A percentile compares a stretch with the other conserved stretches of the same genome.
phyloP scores from a whole-genome alignment of 1,140 invertebrate genomes.

The Rhynchophorus ferrugineus region DNA sequence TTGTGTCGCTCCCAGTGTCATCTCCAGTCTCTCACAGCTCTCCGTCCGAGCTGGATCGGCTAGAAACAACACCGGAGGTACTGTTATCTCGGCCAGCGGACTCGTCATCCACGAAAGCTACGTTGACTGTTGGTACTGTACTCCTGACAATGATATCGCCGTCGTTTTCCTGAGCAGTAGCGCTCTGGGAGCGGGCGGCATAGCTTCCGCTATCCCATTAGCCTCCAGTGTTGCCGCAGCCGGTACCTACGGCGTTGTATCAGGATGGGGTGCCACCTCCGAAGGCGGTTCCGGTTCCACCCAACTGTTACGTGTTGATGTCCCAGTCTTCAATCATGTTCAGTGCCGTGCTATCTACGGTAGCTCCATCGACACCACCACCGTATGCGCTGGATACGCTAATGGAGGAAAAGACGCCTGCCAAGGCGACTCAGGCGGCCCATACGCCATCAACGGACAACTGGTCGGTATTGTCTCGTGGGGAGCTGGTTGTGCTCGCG shows the following conservation, averaged over 20 bases:
- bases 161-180: conserved; percentile 30
- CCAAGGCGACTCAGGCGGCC: conserved; percentile 60
- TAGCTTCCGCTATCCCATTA: background rate
- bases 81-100: conserved; percentile 35
- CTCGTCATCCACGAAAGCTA: conserved; percentile 39
- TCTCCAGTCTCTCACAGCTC: conserved; percentile 7
- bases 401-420: conserved; percentile 49
- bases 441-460: conserved; percentile 40
- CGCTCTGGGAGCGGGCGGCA: background rate
- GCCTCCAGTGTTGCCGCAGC: background rate
- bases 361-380: conserved; percentile 36
- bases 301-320: conserved; percentile 25
- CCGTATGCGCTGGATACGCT: conserved; percentile 38
- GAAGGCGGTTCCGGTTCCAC: conserved; percentile 18
- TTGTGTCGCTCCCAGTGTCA: conserved; percentile 42
- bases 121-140: conserved; percentile 39
- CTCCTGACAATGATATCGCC: conserved; percentile 52
- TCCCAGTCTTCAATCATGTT: conserved; percentile 9
- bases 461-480: conserved; percentile 51
- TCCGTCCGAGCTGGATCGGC: conserved; percentile 42
- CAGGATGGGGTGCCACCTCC: conserved; percentile 36
- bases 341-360: conserved; percentile 10
- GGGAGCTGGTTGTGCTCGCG: conserved; percentile 32
- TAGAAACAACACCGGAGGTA: conserved; percentile 38
- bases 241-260: conserved; percentile 25